phyloP scores from a whole-genome alignment of 2,888 invertebrate species.

The Campaea margaritaria region DNA sequence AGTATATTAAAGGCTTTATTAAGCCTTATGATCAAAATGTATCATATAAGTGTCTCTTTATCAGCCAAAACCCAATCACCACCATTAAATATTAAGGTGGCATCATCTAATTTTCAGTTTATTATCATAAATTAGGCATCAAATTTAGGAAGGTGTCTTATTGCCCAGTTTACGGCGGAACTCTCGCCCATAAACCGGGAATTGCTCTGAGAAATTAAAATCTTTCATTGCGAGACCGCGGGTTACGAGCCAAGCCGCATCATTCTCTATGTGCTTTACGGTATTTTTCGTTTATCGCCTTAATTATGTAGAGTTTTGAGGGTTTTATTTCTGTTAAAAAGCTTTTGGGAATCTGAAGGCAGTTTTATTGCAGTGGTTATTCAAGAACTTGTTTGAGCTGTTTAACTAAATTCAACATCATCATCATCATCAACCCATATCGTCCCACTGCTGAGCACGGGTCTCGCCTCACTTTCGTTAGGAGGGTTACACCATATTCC shows the following conservation, averaged over 20 bases:
- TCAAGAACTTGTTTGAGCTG: background rate
- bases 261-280: conserved; percentile 10
- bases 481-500: too few species aligned
- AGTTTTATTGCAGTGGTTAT: background rate
- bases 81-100: conserved; percentile 27
- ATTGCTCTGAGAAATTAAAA: conserved; percentile 30
- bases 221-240: conserved; percentile 15
- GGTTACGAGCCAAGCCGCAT: conserved; percentile 20
- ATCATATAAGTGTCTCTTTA: background rate
- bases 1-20: too few species aligned
- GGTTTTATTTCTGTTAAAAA: conserved; percentile 6
- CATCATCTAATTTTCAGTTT: conserved; percentile 39
- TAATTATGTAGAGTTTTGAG: conserved; percentile 16
- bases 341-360: background rate
- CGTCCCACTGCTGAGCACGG: too few species aligned
- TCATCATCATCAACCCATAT: too few species aligned
- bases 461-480: too few species aligned
- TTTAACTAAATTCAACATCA: too few species aligned
- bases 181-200: conserved; percentile 33
- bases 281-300: conserved; percentile 23
- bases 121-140: conserved; percentile 44
- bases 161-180: conserved; percentile 39
- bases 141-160: conserved; percentile 41
- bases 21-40: too few species aligned
- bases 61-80: conserved; percentile 2